Evolutionary conservation across 2,797 vertebrate genomes (phyloP).

Genomic region (Tokudaia muenninki): DNA sequence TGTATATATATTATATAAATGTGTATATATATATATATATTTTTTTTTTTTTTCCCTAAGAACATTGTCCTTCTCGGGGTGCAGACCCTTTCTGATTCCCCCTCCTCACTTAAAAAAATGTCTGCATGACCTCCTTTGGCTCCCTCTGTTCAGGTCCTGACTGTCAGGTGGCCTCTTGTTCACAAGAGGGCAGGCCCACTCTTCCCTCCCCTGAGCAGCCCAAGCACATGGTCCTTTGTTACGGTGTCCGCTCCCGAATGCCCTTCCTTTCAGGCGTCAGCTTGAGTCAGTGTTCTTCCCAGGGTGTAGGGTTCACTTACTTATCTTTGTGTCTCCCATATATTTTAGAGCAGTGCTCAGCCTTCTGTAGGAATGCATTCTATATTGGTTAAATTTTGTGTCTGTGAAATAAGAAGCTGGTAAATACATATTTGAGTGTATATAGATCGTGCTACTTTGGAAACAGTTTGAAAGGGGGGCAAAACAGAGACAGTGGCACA

Average conservation of each 20-base stretch:
- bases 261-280: background rate
- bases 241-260: background rate
- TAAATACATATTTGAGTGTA: background rate
- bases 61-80: background rate
- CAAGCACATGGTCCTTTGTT: background rate
- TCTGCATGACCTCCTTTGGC: background rate
- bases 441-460: background rate
- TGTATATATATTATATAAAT: no score
- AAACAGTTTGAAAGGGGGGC: background rate
- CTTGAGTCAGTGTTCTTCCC: background rate
- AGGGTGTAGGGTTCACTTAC: background rate
- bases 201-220: background rate
- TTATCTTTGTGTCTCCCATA: background rate
- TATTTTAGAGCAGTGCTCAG: background rate
- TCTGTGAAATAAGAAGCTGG: background rate
- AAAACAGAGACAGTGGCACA: background rate
- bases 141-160: background rate
- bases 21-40: no score
- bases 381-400: background rate
- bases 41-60: background rate
- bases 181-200: background rate
- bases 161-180: conserved; percentile 27
- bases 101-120: background rate
- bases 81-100: background rate
- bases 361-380: background rate